A percentile compares a stretch with the other conserved stretches of the same genome.
Conservation (phyloP, 2,888 invertebrate genomes). For the Dryomyza anilis region DNA sequence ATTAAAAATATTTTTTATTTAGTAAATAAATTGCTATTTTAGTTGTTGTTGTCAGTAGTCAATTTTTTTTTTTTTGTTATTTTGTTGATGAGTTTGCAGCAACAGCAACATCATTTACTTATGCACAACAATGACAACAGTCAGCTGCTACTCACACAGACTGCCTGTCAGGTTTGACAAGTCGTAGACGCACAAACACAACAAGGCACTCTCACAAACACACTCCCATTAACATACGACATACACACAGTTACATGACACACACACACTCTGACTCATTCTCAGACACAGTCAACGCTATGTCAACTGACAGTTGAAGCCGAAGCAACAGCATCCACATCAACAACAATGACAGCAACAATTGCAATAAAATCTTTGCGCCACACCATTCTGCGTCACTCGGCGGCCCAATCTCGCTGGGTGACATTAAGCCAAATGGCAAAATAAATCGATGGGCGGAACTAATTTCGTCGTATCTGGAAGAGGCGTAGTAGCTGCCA, state of each 20-base stretch:
- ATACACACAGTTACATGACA: neutral
- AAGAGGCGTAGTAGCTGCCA: slow-evolving; percentile 44
- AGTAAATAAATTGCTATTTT: neutral
- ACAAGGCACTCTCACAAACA: neutral
- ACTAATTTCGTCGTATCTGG: slow-evolving; percentile 56
- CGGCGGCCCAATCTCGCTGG: neutral
- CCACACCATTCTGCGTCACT: neutral
- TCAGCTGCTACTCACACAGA: neutral
- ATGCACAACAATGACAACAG: neutral
- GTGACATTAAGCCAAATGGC: slow-evolving; percentile 43
- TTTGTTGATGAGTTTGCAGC: neutral
- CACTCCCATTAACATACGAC: neutral
- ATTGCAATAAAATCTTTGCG: neutral
- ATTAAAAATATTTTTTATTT: too few species aligned
- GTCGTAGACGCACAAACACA: neutral
- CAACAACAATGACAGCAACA: neutral
- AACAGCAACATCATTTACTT: slow-evolving; percentile 5
- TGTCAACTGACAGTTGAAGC: neutral
- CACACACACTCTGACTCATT: neutral
- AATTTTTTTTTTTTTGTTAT: neutral
- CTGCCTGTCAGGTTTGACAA: neutral
- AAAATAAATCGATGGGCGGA: slow-evolving; percentile 62
- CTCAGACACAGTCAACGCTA: neutral
- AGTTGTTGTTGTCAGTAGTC: neutral
- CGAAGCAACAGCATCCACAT: neutral